Base-by-base conservation (phyloP, 2,797 vertebrate genomes). In the Anguilla megastoma region DNA sequence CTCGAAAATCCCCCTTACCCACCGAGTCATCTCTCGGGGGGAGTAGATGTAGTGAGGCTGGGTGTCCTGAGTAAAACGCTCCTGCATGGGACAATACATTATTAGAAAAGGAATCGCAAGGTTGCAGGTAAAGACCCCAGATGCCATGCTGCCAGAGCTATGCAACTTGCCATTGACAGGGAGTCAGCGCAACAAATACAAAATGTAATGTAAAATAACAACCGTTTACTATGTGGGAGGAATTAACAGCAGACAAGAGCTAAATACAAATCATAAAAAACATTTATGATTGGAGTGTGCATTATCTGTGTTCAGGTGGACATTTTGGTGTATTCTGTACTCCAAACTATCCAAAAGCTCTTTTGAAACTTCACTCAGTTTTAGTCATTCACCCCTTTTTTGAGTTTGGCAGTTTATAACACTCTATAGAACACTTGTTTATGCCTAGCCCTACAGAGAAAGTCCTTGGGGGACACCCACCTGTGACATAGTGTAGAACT, bases 401-500 rank as follows among this genome's bases (percentile, higher is more conserved):
- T 74, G 9, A 74, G 33, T 30, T 10, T 10, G 9, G 10, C 3
- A 30, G 69, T 30, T 30, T 3, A 27, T 24, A 66, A 66, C n/a
- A n/a, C 5, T 12, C 24, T 58, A 12, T 12, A 52, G 50, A 12
- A 8, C 10, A 52, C 50, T 45, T 52, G 60, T 24, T 18, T 63
- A 63, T 63, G 24, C 16, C 60, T 12, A 12, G 56, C 56, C 18
- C 1, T 8, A 9, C 33, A 27, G 30, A 74, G 71, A 36, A 36
- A 10, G 10, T 41, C 30, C 74, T 33, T 21, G 4, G 74, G 1
- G 4, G 33, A 21, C 33, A 33, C 50, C 89, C 93, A 99, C 99
- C 98, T 99, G 99, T 86, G 99, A 99, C 98, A 99, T 99, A 66
- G 97, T 99, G 94, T 99, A 99, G 95, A 99, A 99, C 92, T 99